phyloP scores from a whole-genome alignment of 2,797 vertebrate species.

The Pseudochromis fuscus region DNA sequence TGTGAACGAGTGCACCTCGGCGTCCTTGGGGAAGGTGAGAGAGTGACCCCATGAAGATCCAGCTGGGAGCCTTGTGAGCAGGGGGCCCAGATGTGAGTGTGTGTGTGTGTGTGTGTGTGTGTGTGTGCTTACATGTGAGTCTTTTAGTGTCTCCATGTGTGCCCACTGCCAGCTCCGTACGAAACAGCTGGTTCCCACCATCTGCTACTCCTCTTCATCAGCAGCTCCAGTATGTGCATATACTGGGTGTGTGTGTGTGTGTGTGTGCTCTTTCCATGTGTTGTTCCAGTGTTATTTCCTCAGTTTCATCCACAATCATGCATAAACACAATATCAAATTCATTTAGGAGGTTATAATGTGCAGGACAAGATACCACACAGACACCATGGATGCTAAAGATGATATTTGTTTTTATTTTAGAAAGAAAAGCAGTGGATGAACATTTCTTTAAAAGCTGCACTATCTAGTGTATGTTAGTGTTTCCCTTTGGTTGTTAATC shows the following conservation, averaged over 20 bases:
- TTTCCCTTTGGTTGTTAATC: slow-evolving; percentile 76
- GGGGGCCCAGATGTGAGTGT: slow-evolving; percentile 70
- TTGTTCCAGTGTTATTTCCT: slow-evolving; percentile 11
- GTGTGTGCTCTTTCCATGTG: slow-evolving; percentile 41
- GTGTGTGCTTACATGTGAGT: slow-evolving; percentile 37
- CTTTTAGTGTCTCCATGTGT: slow-evolving; percentile 70
- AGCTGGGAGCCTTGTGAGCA: slow-evolving; percentile 70
- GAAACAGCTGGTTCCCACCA: slow-evolving; percentile 87
- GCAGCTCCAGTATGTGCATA: slow-evolving; percentile 56
- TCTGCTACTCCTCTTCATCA: slow-evolving; percentile 80
- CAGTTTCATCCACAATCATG: slow-evolving; percentile 28
- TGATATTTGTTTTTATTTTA: slow-evolving; percentile 28
- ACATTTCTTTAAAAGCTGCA: slow-evolving; percentile 67
- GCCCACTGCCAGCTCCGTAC: slow-evolving; percentile 76
- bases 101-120: slow-evolving; percentile 41
- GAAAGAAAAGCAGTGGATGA: slow-evolving; percentile 28
- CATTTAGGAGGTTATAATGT: slow-evolving; percentile 29
- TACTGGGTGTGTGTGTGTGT: slow-evolving; percentile 41
- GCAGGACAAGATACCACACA: background rate
- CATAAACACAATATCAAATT: slow-evolving; percentile 32
- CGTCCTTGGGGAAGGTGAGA: slow-evolving; percentile 79
- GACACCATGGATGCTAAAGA: background rate
- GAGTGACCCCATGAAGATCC: slow-evolving; percentile 72
- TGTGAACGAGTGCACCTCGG: slow-evolving; percentile 37
- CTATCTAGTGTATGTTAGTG: slow-evolving; percentile 56